A percentile compares a stretch with the other conserved stretches of the same genome.
Conservation (phyloP, 2,797 vertebrate genomes). For the Orestias chungarensis region DNA sequence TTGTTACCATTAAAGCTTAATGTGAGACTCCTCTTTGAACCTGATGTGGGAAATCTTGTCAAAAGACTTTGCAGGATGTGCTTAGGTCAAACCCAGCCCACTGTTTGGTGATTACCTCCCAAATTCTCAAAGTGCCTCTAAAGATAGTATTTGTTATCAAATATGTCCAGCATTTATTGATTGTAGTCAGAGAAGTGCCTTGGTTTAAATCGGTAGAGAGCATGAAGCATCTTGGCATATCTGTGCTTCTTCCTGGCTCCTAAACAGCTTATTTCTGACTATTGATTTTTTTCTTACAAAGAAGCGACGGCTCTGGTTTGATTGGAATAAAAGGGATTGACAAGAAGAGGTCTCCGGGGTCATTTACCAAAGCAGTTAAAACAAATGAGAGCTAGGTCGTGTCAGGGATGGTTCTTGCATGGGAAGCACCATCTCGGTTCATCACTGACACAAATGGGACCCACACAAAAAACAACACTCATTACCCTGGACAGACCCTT, state of each 20-base stretch:
- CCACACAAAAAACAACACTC: not conserved
- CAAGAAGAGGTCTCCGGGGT: constrained; percentile 62
- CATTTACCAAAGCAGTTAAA: constrained; percentile 66
- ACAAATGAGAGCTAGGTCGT: constrained; percentile 60
- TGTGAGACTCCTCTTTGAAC: constrained; percentile 67
- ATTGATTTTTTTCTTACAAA: constrained; percentile 68
- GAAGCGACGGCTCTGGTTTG: constrained; percentile 60
- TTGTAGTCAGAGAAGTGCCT: constrained; percentile 36
- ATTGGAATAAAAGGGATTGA: constrained; percentile 59
- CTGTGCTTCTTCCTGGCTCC: constrained; percentile 55
- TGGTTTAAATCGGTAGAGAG: constrained; percentile 40
- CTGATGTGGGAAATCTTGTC: constrained; percentile 60
- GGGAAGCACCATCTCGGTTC: not conserved
- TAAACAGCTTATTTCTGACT: constrained; percentile 69
- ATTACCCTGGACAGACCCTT: not conserved
- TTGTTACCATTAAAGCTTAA: constrained; percentile 63
- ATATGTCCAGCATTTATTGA: constrained; percentile 11
- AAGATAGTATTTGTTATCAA: constrained; percentile 8
- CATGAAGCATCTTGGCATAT: constrained; percentile 47
- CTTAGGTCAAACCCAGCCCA: constrained; percentile 31
- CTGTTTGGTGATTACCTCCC: constrained; percentile 11
- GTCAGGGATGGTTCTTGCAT: constrained; percentile 5
- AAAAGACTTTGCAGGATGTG: constrained; percentile 27
- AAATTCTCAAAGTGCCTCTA: constrained; percentile 11
- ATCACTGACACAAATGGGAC: not conserved